Base-by-base conservation (phyloP, 2,113 vertebrate genomes). In the Laterallus jamaicensis region DNA sequence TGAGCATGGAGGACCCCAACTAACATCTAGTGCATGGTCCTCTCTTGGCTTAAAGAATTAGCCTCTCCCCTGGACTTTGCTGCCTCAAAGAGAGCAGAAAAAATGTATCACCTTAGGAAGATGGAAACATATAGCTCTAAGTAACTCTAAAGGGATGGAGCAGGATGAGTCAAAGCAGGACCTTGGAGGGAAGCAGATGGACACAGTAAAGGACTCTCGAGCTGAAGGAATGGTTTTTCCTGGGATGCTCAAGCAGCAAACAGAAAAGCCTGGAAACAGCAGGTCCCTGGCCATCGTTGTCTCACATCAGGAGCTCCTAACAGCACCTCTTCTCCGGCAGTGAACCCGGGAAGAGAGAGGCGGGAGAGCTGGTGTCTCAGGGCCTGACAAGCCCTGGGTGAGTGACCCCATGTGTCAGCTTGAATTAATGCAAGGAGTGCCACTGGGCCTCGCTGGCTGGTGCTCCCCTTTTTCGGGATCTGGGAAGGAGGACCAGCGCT, bases 321-420 rank as follows among this genome's bases (percentile, higher is more conserved):
- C n/a, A 71, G 55, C 44, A 69, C 32, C 44, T 62, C 74, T 64
- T 55, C 58, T 1, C 0, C 1, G 11, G 64, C 2, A 1, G 25
- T 71, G 64, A 31, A 42, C 5, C 12, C 1, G 1, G 12, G 42
- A 19, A 91, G 26, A 17, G n/a, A 66, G 15, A 52, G 44, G 44
- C 35, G 79, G 79, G 29, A 71, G 29, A 42, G 14, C 16, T 62
- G 25, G 20, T 60, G 52, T 80, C 40, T 56, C 58, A 59, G 66
- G 49, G 71, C 29, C 12, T 16, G 44, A 24, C 0, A 2, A 95
- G 79, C 62, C 42, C 0, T 0, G 17, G 24, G 44, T 50, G 14
- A 0, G 0, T 74, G 66, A 50, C 52, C 16, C 54, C 1, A 0
- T 1, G 31, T 40, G 68, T 92, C 47, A 4, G 42, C 90, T 39